A percentile compares a stretch with the other conserved stretches of the same genome.
Conservation (phyloP, 2,888 invertebrate species). For the Phlogophora meticulosa region DNA sequence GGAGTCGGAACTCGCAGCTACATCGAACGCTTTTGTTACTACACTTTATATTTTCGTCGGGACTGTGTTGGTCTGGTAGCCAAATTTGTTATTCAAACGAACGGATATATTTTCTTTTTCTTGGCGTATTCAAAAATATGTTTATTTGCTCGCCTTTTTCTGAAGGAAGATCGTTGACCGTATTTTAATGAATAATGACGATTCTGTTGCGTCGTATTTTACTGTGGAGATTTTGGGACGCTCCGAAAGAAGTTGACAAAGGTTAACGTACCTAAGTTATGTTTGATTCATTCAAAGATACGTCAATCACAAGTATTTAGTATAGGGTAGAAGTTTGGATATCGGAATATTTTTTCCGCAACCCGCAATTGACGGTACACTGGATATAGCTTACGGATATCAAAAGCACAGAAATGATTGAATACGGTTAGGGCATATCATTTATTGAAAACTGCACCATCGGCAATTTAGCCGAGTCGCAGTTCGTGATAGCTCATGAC, state of each 20-base stretch:
- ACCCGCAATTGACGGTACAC: slow-evolving; percentile 7
- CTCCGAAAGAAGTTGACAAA: slow-evolving; percentile 27
- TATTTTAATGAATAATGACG: slow-evolving; percentile 67
- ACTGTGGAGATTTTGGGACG: slow-evolving; percentile 53
- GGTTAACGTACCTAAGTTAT: slow-evolving; percentile 3
- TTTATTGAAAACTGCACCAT: slow-evolving; percentile 26
- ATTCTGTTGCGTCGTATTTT: slow-evolving; percentile 62
- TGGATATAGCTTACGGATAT: neutral
- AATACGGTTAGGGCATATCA: slow-evolving; percentile 30
- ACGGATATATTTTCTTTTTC: slow-evolving; percentile 55
- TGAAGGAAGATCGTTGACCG: slow-evolving; percentile 69
- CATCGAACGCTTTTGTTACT: slow-evolving; percentile 53
- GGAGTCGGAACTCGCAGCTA: slow-evolving; percentile 64
- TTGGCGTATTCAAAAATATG: slow-evolving; percentile 61
- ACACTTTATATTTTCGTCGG: slow-evolving; percentile 58
- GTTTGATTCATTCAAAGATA: neutral
- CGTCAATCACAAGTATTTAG: slow-evolving; percentile 9
- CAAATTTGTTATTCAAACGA: slow-evolving; percentile 68
- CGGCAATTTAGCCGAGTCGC: slow-evolving; percentile 10
- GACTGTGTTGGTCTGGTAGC: slow-evolving; percentile 48
- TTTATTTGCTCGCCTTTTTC: slow-evolving; percentile 65
- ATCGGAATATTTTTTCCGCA: neutral
- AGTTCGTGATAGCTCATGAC: slow-evolving; percentile 36
- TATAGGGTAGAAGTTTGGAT: slow-evolving; percentile 1
- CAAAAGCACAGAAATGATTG: slow-evolving; percentile 12